Percentiles rank a stretch among this genome's conserved stretches.
phyloP scores from a whole-genome alignment of 2,888 invertebrate genomes.

The Temnothorax unifasciatus region DNA sequence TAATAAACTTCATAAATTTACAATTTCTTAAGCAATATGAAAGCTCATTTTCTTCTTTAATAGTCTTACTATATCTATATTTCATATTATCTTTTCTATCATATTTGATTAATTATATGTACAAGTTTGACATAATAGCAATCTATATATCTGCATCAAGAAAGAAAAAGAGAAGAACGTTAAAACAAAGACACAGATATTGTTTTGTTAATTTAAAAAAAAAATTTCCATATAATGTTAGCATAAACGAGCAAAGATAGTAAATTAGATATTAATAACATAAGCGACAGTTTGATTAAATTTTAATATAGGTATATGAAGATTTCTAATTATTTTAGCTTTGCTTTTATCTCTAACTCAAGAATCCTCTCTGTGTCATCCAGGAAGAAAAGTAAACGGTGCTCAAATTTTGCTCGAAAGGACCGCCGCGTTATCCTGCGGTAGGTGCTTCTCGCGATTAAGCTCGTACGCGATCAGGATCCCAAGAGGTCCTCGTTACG shows the following conservation, averaged over 20 bases:
- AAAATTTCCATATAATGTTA: not conserved
- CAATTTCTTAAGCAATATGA: not conserved
- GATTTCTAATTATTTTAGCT: not conserved
- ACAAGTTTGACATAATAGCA: not conserved
- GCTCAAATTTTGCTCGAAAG: conserved; percentile 11
- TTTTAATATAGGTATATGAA: not conserved
- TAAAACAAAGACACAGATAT: not conserved
- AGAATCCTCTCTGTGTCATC: not conserved
- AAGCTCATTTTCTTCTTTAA: not conserved
- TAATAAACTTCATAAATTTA: not conserved
- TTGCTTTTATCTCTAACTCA: not conserved
- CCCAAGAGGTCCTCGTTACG: conserved; percentile 56
- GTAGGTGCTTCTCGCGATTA: conserved; percentile 44
- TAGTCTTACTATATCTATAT: not conserved
- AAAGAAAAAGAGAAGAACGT: not conserved
- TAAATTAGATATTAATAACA: not conserved
- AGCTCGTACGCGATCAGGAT: conserved; percentile 47
- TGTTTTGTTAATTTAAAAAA: too few species aligned
- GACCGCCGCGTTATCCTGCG: conserved; percentile 18
- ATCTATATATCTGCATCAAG: not conserved
- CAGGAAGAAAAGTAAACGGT: conserved; percentile 2
- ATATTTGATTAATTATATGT: not conserved
- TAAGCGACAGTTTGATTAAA: not conserved
- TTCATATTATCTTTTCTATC: not conserved
- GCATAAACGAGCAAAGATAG: not conserved